These are phyloP conservation scores for Smittia sp. DNA, from an alignment of 2,888 invertebrate species.

Conservation along the genomic window DNA sequence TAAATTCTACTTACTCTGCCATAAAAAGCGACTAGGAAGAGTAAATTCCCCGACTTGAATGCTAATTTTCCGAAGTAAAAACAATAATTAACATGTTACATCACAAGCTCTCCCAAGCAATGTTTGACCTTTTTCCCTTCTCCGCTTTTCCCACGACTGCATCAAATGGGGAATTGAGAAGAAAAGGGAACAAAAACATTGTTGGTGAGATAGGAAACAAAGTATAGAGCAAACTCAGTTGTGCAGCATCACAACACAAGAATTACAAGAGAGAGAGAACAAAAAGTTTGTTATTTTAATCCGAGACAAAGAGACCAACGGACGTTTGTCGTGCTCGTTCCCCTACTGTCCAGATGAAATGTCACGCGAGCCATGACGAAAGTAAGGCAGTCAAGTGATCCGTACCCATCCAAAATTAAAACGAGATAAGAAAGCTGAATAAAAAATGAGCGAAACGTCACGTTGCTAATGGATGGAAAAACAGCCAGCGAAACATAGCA, in stretches of 20 bases:
- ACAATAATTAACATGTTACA: no score
- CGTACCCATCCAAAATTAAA: constrained; percentile 18
- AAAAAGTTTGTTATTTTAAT: constrained; percentile 4
- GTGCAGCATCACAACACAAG: background rate
- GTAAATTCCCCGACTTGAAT: no score
- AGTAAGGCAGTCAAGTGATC: no score
- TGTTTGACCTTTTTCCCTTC: no score
- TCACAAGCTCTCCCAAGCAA: no score
- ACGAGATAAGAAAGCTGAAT: constrained; percentile 10
- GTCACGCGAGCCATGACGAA: background rate
- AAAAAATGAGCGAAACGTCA: constrained; percentile 25
- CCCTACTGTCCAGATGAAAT: background rate
- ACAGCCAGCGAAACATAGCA: constrained; percentile 13
- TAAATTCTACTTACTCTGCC: no score
- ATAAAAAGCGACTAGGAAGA: no score
- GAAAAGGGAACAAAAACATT: no score
- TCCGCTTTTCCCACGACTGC: no score
- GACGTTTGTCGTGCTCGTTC: background rate
- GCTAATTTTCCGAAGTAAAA: no score
- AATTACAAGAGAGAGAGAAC: background rate
- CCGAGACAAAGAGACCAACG: background rate
- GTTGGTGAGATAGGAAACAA: background rate
- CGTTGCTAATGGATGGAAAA: constrained; percentile 29
- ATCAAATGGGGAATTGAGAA: no score
- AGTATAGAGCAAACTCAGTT: background rate